phyloP scores from a whole-genome alignment of 2,113 vertebrate species.

The Malurus melanocephalus region DNA sequence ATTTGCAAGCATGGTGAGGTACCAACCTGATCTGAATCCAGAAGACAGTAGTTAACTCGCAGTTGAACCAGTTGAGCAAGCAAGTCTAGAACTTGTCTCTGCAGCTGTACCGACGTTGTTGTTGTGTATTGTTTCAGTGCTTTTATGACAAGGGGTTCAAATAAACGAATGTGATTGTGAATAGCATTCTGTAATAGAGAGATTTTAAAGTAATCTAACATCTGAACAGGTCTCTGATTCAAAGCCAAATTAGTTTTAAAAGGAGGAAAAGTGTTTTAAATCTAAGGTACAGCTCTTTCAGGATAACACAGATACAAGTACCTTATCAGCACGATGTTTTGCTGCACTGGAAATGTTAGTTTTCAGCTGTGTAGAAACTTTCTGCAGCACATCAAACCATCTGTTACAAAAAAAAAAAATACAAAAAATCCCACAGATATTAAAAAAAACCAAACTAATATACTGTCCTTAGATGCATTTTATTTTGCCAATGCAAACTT shows the following conservation, averaged over 20 bases:
- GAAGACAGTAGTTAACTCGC: slow-evolving; percentile 94
- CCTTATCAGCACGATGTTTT: slow-evolving; percentile 93
- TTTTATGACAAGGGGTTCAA: slow-evolving; percentile 97
- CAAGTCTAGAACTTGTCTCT: slow-evolving; percentile 93
- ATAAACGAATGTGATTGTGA: slow-evolving; percentile 94
- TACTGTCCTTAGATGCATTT: neutral
- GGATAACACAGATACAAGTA: slow-evolving; percentile 38
- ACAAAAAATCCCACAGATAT: accelerated
- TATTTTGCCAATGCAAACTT: neutral
- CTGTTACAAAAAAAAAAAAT: slow-evolving; percentile 59
- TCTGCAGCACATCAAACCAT: slow-evolving; percentile 98
- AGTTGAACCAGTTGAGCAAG: slow-evolving; percentile 95
- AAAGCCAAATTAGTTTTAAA: slow-evolving; percentile 2
- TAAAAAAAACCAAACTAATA: neutral
- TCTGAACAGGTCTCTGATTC: neutral
- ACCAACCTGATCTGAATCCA: slow-evolving; percentile 93
- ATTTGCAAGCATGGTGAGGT: neutral
- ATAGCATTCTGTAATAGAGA: slow-evolving; percentile 84
- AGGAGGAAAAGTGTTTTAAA: neutral
- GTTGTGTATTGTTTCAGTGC: slow-evolving; percentile 97
- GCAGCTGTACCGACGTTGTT: slow-evolving; percentile 92
- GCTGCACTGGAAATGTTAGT: slow-evolving; percentile 84
- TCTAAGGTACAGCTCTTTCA: neutral
- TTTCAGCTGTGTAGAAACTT: slow-evolving; percentile 89
- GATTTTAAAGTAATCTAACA: slow-evolving; percentile 50